Evolutionary conservation across 2,113 vertebrate genomes (phyloP).

Genomic region (Eleginops maclovinus): DNA sequence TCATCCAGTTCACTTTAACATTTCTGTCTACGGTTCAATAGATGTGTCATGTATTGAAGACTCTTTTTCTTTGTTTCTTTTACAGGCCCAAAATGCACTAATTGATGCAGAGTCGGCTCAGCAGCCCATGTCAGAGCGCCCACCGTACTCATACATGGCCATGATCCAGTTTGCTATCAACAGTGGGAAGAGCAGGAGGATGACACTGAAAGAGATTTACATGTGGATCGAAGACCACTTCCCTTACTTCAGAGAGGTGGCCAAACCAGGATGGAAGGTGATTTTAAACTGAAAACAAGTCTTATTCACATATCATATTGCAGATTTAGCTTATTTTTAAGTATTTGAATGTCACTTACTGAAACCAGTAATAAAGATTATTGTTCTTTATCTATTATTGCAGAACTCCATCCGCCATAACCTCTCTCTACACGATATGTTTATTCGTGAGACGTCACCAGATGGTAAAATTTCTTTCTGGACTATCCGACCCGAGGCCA

Average conservation of each 20-base stretch:
- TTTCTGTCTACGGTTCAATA: no score
- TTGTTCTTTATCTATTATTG: background rate
- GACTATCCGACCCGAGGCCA: constrained; percentile 95
- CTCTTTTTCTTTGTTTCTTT: background rate
- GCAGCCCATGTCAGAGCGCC: constrained; percentile 85
- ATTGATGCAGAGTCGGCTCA: constrained; percentile 28
- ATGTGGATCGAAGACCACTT: constrained; percentile 97
- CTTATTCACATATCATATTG: accelerated
- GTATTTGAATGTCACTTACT: background rate
- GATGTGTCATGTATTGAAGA: no score
- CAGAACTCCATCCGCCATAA: constrained; percentile 98
- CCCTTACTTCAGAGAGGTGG: constrained; percentile 93
- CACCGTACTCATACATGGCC: constrained; percentile 97
- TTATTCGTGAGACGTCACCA: constrained; percentile 88
- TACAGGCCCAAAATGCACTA: constrained; percentile 10
- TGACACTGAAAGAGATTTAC: constrained; percentile 98
- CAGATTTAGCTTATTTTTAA: background rate
- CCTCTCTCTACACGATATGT: constrained; percentile 96
- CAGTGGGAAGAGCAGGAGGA: constrained; percentile 88
- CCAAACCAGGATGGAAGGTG: constrained; percentile 98
- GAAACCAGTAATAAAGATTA: background rate
- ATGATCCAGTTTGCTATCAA: constrained; percentile 99
- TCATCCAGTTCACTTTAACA: background rate
- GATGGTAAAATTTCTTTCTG: constrained; percentile 93
- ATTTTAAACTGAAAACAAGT: background rate